Percentiles rank a stretch among this genome's conserved stretches.
Conservation (phyloP, 2,888 invertebrate species). For the Microctonus aethiopoides region DNA sequence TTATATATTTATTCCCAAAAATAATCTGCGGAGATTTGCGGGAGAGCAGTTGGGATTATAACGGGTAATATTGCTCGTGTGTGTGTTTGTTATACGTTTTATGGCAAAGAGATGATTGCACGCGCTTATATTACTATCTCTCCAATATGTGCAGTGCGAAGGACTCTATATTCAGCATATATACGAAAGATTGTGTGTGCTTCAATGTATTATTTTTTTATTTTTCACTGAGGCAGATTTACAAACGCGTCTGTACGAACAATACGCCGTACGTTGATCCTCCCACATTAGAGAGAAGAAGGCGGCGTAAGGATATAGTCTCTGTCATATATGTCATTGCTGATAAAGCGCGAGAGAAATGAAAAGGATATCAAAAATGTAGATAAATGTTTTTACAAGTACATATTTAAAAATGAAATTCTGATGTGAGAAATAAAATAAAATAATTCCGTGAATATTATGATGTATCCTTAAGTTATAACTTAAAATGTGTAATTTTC, state of each 20-base stretch:
- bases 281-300: constrained; percentile 41
- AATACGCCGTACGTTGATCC: constrained; percentile 41
- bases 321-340: too few relatives aligned
- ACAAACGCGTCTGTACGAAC: constrained; percentile 31
- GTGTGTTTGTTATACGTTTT: neutral
- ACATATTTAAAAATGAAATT: too few relatives aligned
- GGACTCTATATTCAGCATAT: neutral
- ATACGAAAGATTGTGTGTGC: neutral
- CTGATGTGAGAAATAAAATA: too few relatives aligned
- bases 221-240: constrained; percentile 17
- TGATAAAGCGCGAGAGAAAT: too few relatives aligned
- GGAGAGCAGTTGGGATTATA: neutral
- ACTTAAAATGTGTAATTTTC: too few relatives aligned
- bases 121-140: neutral
- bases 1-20: too few relatives aligned
- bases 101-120: neutral
- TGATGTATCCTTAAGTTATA: too few relatives aligned
- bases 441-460: too few relatives aligned
- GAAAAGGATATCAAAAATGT: too few relatives aligned
- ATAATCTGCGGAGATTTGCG: neutral
- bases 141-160: neutral
- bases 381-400: too few relatives aligned
- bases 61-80: neutral
- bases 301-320: too few relatives aligned
- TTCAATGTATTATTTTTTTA: neutral